Evolutionary conservation across 2,797 vertebrate genomes (phyloP).

Genomic region (Lacerta agilis): DNA sequence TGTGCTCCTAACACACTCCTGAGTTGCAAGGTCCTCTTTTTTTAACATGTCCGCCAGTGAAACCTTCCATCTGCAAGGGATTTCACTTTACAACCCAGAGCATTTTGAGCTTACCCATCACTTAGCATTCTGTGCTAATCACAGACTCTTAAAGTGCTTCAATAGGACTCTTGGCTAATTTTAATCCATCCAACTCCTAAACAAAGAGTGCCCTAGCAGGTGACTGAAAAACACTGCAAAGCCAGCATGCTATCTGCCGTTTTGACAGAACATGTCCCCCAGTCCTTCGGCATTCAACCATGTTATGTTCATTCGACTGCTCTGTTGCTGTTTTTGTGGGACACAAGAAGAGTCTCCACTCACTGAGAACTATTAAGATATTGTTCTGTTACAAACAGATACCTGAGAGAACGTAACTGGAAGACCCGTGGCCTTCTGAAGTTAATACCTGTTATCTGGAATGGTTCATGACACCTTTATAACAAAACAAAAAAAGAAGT

Average conservation of each 20-base stretch:
- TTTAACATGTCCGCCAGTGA: too few relatives aligned
- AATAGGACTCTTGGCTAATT: background rate
- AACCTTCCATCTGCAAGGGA: background rate
- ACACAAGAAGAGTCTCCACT: background rate
- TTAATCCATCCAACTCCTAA: background rate
- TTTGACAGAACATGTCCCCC: background rate
- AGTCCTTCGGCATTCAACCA: background rate
- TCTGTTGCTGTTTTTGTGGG: conserved; percentile 20
- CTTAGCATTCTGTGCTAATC: background rate
- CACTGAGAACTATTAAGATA: background rate
- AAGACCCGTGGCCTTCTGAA: background rate
- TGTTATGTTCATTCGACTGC: conserved; percentile 16
- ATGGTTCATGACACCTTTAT: background rate
- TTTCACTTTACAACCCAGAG: background rate
- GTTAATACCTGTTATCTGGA: background rate
- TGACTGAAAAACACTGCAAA: background rate
- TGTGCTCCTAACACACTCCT: too few relatives aligned
- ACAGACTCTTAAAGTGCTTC: background rate
- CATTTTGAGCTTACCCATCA: background rate
- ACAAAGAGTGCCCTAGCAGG: background rate
- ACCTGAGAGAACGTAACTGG: background rate
- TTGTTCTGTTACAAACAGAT: conserved; percentile 14
- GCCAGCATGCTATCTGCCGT: conserved; percentile 41
- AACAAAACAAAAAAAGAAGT: background rate
- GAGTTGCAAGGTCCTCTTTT: background rate